Evolutionary conservation across 2,888 invertebrate genomes (phyloP).

Genomic region (Gnatocerus cornutus): DNA sequence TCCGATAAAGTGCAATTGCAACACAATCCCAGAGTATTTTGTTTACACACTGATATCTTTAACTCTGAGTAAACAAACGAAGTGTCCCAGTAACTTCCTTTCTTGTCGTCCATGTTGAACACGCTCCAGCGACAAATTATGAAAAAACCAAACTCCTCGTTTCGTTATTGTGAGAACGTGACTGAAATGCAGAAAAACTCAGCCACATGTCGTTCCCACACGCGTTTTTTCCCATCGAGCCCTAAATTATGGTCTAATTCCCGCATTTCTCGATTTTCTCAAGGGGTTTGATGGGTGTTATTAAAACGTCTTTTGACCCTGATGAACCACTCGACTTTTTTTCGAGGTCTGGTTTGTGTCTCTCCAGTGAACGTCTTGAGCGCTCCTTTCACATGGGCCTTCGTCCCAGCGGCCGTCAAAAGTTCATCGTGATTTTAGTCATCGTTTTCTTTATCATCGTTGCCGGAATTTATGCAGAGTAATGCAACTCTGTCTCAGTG

Average conservation of each 20-base stretch:
- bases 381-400: conserved; percentile 35
- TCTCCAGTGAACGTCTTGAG: conserved; percentile 51
- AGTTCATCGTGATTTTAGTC: conserved; percentile 8
- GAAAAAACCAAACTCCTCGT: conserved; percentile 16
- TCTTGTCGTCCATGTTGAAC: conserved; percentile 7
- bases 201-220: conserved; percentile 35
- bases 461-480: conserved; percentile 19
- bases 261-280: conserved; percentile 39
- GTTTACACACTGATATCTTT: not conserved
- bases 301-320: conserved; percentile 50
- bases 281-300: conserved; percentile 45
- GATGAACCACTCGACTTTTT: conserved; percentile 49
- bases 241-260: conserved; percentile 28
- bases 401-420: conserved; percentile 20
- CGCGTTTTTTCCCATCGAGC: conserved; percentile 21
- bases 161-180: conserved; percentile 34
- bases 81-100: not conserved
- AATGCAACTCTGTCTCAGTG: conserved; percentile 25
- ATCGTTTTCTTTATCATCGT: conserved; percentile 11
- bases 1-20: too few species aligned
- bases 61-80: not conserved
- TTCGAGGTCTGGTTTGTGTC: conserved; percentile 53
- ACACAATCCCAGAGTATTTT: too few species aligned
- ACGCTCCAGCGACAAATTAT: conserved; percentile 23
- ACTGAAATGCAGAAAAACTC: conserved; percentile 37